Evolutionary conservation across 2,113 vertebrate species (phyloP).

Genomic region (Balaeniceps rex): DNA sequence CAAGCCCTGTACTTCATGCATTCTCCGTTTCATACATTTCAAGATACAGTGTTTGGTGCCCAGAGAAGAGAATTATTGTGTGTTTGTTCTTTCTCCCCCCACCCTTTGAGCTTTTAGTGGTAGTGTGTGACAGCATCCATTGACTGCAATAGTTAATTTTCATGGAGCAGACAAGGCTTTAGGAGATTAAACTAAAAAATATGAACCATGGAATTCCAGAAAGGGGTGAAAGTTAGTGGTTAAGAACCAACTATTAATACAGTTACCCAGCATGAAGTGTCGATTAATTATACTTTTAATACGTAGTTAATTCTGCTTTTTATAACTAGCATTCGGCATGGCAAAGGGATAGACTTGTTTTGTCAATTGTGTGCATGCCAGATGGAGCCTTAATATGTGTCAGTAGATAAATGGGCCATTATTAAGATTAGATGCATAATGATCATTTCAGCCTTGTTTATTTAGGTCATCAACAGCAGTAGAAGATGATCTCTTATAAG

Average conservation of each 20-base stretch:
- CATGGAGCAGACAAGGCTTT: not conserved
- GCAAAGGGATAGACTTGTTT: conserved; percentile 45
- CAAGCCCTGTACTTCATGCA: not conserved
- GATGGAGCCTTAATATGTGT: conserved; percentile 66
- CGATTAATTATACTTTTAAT: conserved; percentile 31
- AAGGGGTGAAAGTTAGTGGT: not conserved
- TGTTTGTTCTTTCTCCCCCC: not conserved
- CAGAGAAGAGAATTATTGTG: not conserved
- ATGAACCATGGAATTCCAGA: not conserved
- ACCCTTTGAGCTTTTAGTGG: not conserved
- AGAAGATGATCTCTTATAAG: conserved; percentile 23
- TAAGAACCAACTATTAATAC: not conserved
- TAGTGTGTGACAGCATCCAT: not conserved
- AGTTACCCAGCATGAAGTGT: not conserved
- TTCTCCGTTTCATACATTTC: not conserved
- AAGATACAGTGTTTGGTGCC: not conserved
- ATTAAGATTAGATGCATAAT: conserved; percentile 70
- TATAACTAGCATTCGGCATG: not conserved
- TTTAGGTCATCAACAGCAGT: conserved; percentile 54
- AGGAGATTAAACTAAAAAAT: not conserved
- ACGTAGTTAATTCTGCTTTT: conserved; percentile 26
- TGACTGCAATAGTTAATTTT: not conserved
- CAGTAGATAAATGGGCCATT: conserved; percentile 67
- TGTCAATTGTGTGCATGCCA: conserved; percentile 48
- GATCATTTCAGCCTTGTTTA: conserved; percentile 64